These are phyloP conservation scores for Athripsodes cinereus DNA, from an alignment of 2,888 invertebrate species.

Conservation along the genomic window DNA sequence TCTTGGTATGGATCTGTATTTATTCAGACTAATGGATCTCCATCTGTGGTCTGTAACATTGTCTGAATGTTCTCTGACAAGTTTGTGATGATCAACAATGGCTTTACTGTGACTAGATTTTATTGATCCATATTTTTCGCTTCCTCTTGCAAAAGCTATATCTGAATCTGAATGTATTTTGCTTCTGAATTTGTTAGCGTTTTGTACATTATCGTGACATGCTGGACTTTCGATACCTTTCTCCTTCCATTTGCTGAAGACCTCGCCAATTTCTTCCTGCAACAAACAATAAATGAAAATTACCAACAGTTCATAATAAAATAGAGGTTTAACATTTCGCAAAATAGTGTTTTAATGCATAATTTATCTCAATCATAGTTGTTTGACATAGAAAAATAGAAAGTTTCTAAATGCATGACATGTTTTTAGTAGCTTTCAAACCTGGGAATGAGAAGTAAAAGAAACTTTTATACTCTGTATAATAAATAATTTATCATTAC, in stretches of 20 bases:
- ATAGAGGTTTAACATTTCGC: too few relatives aligned
- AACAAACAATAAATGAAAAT: conserved; percentile 28
- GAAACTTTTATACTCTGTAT: too few relatives aligned
- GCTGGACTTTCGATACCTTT: conserved; percentile 1
- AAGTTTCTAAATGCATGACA: too few relatives aligned
- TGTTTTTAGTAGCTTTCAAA: too few relatives aligned
- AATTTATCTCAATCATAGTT: too few relatives aligned
- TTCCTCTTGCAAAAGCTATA: neutral
- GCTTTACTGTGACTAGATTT: conserved; percentile 11
- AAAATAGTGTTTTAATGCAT: too few relatives aligned
- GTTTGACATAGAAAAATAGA: too few relatives aligned
- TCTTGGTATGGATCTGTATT: neutral
- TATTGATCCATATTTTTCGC: neutral
- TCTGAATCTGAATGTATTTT: conserved; percentile 15
- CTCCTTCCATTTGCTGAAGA: conserved; percentile 33
- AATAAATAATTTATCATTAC: too few relatives aligned
- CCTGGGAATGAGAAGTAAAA: too few relatives aligned
- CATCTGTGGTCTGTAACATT: neutral
- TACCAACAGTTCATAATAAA: too few relatives aligned
- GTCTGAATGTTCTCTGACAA: too few relatives aligned
- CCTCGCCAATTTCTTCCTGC: conserved; percentile 37
- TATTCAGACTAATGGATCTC: neutral
- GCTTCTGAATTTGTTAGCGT: conserved; percentile 2
- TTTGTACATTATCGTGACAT: neutral
- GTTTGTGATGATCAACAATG: neutral